phyloP scores from a whole-genome alignment of 2,888 invertebrate species.

The Uloborus plumipes region DNA sequence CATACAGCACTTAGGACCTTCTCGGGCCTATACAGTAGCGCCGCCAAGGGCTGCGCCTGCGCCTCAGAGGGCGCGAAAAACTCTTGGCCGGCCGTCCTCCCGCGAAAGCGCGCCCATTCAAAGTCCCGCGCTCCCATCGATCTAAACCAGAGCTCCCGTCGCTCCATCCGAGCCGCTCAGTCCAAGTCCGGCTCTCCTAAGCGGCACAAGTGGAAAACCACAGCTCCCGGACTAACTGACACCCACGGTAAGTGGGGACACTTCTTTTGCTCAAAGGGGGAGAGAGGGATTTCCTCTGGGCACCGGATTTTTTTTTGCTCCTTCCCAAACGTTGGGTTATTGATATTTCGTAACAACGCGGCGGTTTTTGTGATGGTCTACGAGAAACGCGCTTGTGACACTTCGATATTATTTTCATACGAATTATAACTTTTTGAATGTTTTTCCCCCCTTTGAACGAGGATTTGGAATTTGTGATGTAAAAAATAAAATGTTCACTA shows the following conservation, averaged over 20 bases:
- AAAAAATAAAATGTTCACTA: too few relatives aligned
- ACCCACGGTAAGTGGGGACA: slow-evolving; percentile 43
- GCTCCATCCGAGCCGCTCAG: slow-evolving; percentile 30
- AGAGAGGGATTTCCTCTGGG: too few relatives aligned
- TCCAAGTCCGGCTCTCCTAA: slow-evolving; percentile 21
- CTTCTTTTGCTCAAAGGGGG: not conserved
- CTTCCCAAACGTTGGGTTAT: too few relatives aligned
- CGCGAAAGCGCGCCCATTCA: slow-evolving; percentile 51
- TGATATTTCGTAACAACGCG: too few relatives aligned
- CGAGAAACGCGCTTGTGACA: too few relatives aligned
- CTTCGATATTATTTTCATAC: too few relatives aligned
- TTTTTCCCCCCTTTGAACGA: too few relatives aligned
- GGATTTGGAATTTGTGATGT: too few relatives aligned
- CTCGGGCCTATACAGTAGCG: slow-evolving; percentile 10
- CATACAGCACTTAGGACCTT: not conserved
- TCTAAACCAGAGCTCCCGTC: not conserved
- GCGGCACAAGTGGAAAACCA: slow-evolving; percentile 24
- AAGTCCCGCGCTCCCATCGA: slow-evolving; percentile 54
- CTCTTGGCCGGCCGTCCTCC: slow-evolving; percentile 27
- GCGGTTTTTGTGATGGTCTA: too few relatives aligned
- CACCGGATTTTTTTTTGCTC: too few relatives aligned
- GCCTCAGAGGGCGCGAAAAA: not conserved
- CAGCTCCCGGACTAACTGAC: slow-evolving; percentile 28
- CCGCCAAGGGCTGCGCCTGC: slow-evolving; percentile 12
- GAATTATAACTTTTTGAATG: too few relatives aligned